Base-by-base conservation (phyloP, 2,113 vertebrate genomes). In the Xyliphius kryptos region DNA sequence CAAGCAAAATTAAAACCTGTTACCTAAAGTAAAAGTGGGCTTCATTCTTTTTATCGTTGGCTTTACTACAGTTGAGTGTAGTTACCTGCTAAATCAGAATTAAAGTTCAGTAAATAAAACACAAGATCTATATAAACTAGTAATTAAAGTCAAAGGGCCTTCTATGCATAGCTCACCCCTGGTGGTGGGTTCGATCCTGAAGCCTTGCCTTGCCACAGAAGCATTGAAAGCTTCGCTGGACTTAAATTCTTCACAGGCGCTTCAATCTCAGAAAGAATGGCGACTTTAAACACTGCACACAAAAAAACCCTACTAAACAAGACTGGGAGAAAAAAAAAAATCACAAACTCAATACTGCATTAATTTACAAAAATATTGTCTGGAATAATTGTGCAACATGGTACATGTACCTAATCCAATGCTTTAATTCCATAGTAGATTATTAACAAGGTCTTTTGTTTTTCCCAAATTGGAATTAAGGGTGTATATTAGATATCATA, bases 1-100 rank as follows among this genome's bases (percentile, higher is more conserved):
- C n/a, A n/a, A n/a, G n/a, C n/a, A n/a, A n/a, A n/a, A 17, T 51
- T 13, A 10, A 5, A 43, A 41, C 40, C 2, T 36, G 12, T 57
- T 86, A 97, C 95, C 93, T 95, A 83, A 98, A 97, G 75, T 89
- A 85, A 77, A 94, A 93, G 68, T 88, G 82, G 69, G 84, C 82
- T 0, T 89, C 88, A 13, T 82, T 91, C 58, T 94, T 90, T 61
- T 81, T 82, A 60, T 85, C 81, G 70, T 85, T 88, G 59, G 88
- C 85, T 83, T 90, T 92, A 78, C 81, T 91, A 74, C 92, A 95
- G 77, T 79, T 87, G 66, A 94, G 81, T 0, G 73, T 75, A 26
- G 77, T 74, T 67, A 80, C 69, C 95, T 97, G 63, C 7, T 5
- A 16, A 74, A 67, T 19, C 37, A 58, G 6, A 4, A 66, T 11